Base-by-base conservation (phyloP, 2,113 vertebrate species). In the Chloropsis cyanopogon region DNA sequence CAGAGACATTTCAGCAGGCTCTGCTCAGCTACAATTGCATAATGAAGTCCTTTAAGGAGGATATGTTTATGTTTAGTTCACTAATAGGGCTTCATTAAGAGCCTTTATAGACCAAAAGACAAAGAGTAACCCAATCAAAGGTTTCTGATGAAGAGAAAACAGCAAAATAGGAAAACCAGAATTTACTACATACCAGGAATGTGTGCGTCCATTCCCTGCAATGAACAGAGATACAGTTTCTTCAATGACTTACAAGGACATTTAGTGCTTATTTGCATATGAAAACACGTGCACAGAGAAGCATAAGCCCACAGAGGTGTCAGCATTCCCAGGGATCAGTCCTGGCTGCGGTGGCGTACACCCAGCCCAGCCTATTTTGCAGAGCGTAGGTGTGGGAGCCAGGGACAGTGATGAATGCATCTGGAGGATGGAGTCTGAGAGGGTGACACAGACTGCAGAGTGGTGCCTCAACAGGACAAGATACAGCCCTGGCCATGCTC, bases 31-130 rank as follows among this genome's bases (percentile, higher is more conserved):
- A n/a, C 68, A 84, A 20, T 56, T 92, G 52, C 71, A 64, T 86
- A 93, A 96, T 64, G 19, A 94, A 90, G 37, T 69, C 47, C 50
- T 93, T 88, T 90, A 86, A 80, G 50, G 47, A 90, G 68, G 80
- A 96, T 88, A 90, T 95, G 88, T 82, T 97, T 96, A 72, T 93
- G 53, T 64, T 94, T 96, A 92, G 68, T 65, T 94, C 90, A 86
- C 42, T 93, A 96, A 94, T 8, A 65, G 24, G 50, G 10, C 41
- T 84, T 95, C 64, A 69, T 96, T 94, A 95, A 78, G 49, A 84
- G 56, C 31, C 49, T 93, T 93, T 88, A 93, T 71, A 93, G 82
- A 88, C 76, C 31, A 68, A 88, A 88, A 78, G 61, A 49, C 44
- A 87, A 93, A 82, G 75, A 76, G 33, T 70, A 94, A 96, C 60